Conservation (phyloP, 2,797 vertebrate genomes). For the Sandelia bainsii region DNA sequence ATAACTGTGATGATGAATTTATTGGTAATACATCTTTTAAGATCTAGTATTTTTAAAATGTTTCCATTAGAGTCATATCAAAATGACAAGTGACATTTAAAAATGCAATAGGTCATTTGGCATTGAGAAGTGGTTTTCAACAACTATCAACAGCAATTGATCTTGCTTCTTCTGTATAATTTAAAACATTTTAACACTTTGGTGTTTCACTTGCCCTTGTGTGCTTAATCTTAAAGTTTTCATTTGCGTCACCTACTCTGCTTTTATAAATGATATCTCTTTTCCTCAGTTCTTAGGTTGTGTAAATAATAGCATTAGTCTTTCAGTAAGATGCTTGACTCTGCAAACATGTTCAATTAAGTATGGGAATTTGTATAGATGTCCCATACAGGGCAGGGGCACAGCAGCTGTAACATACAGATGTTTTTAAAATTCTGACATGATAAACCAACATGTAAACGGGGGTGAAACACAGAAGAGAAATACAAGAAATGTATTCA, state of each 20-base stretch:
- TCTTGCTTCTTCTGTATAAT: conserved; percentile 21
- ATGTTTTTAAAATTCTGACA: no score
- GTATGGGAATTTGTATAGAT: neutral
- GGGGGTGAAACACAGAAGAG: neutral
- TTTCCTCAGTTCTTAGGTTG: conserved; percentile 30
- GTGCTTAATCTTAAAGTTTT: conserved; percentile 14
- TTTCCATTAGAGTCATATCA: conserved; percentile 24
- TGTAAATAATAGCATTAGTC: conserved; percentile 23
- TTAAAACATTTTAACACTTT: conserved; percentile 12
- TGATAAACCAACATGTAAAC: neutral
- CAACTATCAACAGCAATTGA: conserved; percentile 17
- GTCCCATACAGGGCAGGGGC: neutral
- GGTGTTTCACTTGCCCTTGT: conserved; percentile 9
- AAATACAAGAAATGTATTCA: no score
- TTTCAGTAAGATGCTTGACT: conserved; percentile 15
- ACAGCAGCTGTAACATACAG: conserved; percentile 5
- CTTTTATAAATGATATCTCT: conserved; percentile 29
- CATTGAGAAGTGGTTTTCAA: conserved; percentile 16
- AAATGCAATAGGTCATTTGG: conserved; percentile 4
- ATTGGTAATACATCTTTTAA: conserved; percentile 15
- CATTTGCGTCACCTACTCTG: conserved; percentile 17
- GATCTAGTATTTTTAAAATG: neutral
- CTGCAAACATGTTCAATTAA: conserved; percentile 16
- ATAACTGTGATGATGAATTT: conserved; percentile 18
- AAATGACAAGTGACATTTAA: conserved; percentile 11